Percentiles rank a stretch among this genome's conserved stretches.
Conservation (phyloP, 2,888 invertebrate species). For the Anthophora plumipes region DNA sequence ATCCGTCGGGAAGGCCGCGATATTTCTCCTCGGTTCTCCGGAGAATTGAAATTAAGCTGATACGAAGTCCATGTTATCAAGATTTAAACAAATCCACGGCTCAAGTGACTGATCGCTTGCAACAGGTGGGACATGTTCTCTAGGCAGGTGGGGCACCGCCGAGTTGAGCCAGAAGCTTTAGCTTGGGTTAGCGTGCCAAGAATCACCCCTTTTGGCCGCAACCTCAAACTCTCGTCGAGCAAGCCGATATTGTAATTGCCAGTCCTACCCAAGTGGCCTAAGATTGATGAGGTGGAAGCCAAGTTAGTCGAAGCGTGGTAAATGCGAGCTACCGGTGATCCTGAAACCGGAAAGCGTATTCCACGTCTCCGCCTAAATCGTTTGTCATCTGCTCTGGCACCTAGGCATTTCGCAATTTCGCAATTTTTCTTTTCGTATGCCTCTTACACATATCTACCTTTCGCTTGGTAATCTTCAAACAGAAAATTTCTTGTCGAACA, state of each 20-base stretch:
- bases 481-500: conserved; percentile 20
- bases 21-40: conserved; percentile 47
- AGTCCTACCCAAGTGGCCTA: conserved; percentile 81
- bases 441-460: neutral
- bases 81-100: conserved; percentile 81
- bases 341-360: conserved; percentile 68
- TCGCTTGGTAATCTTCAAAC: neutral
- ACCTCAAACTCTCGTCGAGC: conserved; percentile 82
- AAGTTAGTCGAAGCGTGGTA: conserved; percentile 79
- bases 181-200: conserved; percentile 80
- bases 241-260: conserved; percentile 84
- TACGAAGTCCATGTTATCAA: conserved; percentile 78
- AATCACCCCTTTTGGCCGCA: conserved; percentile 79
- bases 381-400: conserved; percentile 64
- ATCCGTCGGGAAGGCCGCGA: conserved; percentile 50
- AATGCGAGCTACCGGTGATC: conserved; percentile 77
- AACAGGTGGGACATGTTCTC: conserved; percentile 82
- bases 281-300: conserved; percentile 83
- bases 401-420: conserved; percentile 53
- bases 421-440: conserved; percentile 37
- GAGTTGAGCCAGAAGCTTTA: conserved; percentile 71
- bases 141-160: conserved; percentile 77
- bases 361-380: conserved; percentile 62
- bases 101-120: conserved; percentile 81
- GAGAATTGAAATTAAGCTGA: conserved; percentile 75